Percentiles rank a stretch among this genome's conserved stretches.
Conservation (phyloP, 2,113 vertebrate genomes). For the Leucosticte australis region DNA sequence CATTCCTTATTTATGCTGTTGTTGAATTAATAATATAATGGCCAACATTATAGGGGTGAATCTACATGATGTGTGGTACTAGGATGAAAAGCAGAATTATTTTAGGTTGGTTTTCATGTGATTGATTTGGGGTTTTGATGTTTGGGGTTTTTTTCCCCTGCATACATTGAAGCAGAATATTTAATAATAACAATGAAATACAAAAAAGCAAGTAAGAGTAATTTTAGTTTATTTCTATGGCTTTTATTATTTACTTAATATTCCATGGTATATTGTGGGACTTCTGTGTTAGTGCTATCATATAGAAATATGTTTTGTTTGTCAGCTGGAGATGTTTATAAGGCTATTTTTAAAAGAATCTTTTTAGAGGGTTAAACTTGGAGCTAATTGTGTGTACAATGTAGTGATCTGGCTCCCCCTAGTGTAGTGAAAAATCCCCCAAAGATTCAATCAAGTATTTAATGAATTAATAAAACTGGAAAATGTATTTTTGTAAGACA, state of each 20-base stretch:
- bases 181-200: neutral
- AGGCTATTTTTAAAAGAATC: neutral
- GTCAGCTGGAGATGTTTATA: neutral
- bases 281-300: neutral
- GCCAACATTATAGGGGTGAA: neutral
- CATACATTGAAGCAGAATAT: neutral
- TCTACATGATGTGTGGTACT: neutral
- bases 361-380: neutral
- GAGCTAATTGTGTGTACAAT: conserved; percentile 52
- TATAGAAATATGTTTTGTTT: neutral
- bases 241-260: neutral
- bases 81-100: neutral
- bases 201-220: neutral
- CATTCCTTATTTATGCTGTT: neutral
- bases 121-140: neutral
- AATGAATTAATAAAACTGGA: conserved; percentile 55
- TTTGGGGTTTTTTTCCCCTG: rapidly evolving
- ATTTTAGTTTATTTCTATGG: neutral
- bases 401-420: conserved; percentile 81
- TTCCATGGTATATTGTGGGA: neutral
- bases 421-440: conserved; percentile 73
- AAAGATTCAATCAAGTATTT: conserved; percentile 62
- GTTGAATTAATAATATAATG: neutral
- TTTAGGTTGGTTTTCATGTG: neutral
- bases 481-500: neutral